Evolutionary conservation across 2,888 invertebrate species (phyloP).

Genomic region (Lasioglossum morio): DNA sequence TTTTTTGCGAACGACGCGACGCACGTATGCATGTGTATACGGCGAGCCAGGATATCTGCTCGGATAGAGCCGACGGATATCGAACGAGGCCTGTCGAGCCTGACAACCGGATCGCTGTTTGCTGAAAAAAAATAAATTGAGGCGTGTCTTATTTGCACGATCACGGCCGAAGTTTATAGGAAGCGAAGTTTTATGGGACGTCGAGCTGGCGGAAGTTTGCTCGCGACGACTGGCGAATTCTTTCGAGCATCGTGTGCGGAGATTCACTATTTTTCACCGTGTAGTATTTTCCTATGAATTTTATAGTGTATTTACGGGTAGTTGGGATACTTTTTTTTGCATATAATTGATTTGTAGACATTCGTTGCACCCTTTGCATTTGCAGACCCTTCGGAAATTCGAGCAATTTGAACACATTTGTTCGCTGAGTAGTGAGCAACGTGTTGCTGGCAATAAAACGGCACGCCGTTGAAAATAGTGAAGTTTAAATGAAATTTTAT

Average conservation of each 20-base stretch:
- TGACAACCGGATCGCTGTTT: not conserved
- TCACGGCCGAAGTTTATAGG: not conserved
- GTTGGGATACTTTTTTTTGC: not conserved
- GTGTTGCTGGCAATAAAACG: not conserved
- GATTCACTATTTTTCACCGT: not conserved
- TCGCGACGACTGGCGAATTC: not conserved
- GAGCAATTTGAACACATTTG: not conserved
- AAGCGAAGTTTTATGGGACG: not conserved
- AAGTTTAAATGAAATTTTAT: not conserved
- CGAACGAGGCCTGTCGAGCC: not conserved
- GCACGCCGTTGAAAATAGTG: not conserved
- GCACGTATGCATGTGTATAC: not conserved
- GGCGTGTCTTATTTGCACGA: slow-evolving; percentile 1
- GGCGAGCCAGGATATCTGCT: not conserved
- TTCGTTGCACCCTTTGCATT: not conserved
- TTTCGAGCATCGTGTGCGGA: not conserved
- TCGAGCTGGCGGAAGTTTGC: not conserved
- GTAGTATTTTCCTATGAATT: not conserved
- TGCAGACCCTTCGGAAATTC: not conserved
- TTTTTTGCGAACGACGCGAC: not conserved
- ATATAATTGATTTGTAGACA: not conserved
- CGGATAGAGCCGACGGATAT: not conserved
- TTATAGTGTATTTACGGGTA: not conserved
- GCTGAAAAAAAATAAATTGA: not conserved
- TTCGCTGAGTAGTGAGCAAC: not conserved